Base-by-base conservation (phyloP, 2,113 vertebrate genomes). In the Serinus canaria region DNA sequence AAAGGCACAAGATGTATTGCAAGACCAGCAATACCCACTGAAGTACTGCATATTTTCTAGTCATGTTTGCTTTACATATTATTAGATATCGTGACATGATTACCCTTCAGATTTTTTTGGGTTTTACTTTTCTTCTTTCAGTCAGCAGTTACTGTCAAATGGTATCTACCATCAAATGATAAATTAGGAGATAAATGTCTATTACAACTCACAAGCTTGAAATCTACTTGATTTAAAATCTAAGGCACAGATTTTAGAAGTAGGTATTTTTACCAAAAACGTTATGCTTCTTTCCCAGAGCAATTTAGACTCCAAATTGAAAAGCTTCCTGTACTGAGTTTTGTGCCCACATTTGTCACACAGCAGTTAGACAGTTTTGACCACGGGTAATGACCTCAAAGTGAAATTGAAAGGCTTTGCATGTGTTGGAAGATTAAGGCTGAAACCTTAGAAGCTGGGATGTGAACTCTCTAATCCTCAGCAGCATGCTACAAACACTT, bases 321-420 rank as follows among this genome's bases (percentile, higher is more conserved):
- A 69, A 82, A 81, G 19, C 46, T 78, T 85, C 44, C 44, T 33
- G 11, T 33, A 6, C n/a, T 3, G 19, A 33, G 14, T 59, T 90
- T 58, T 25, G 11, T 56, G 19, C 47, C 56, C 4, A 3, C 19
- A 4, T 75, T 81, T 83, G 31, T 81, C 64, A 56, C 64, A 10
- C 33, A 49, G 52, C 13, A n/a, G 55, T 83, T 62, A 18, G 46
- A 44, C 50, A 33, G 49, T 52, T 87, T 41, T 59, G 55, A 74
- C 59, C 5, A 1, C 17, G 21, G 39, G 25, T 83, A 53, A n/a
- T 86, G 94, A 95, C 90, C 93, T 97, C 69, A 0, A 83, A 86
- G 79, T 83, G 83, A 96, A 96, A 96, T 78, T 63, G 83, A 93
- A 97, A 93, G 79, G 90, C 85, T 96, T 96, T 94, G 68, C 69